A percentile compares a stretch with the other conserved stretches of the same genome.
Conservation (phyloP, 2,888 invertebrate genomes). For the Phyto melanocephala region DNA sequence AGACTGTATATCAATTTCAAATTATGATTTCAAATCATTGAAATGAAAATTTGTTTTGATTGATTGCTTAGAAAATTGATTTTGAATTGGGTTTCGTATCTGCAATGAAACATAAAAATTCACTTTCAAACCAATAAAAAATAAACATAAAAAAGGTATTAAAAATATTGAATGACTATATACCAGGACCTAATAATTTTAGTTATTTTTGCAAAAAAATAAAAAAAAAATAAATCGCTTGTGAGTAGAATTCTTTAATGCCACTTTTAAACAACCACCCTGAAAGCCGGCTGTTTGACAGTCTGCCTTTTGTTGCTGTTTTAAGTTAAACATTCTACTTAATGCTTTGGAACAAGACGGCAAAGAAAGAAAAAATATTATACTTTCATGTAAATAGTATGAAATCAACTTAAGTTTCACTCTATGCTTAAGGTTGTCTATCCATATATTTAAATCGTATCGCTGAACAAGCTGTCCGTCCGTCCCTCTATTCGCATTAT, state of each 20-base stretch:
- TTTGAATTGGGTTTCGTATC: slow-evolving; percentile 4
- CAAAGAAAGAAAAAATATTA: background rate
- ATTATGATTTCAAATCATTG: slow-evolving; percentile 16
- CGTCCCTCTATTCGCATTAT: slow-evolving; percentile 23
- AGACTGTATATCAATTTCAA: background rate
- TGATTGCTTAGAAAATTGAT: slow-evolving; percentile 34
- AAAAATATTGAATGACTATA: background rate
- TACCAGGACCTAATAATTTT: background rate
- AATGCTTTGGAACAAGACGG: background rate
- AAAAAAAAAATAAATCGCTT: background rate
- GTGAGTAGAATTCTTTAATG: background rate
- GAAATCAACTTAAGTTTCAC: slow-evolving; percentile 17
- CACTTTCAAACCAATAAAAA: slow-evolving; percentile 19
- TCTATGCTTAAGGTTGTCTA: slow-evolving; percentile 26
- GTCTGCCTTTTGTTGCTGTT: background rate
- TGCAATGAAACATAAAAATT: slow-evolving; percentile 24
- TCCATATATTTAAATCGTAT: background rate
- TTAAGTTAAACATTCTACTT: background rate
- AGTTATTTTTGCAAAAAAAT: background rate
- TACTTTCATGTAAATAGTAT: background rate
- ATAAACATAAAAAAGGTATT: background rate
- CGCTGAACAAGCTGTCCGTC: background rate
- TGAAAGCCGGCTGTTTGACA: background rate
- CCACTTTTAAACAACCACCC: background rate
- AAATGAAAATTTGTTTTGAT: slow-evolving; percentile 41